Conservation (phyloP, 2,797 vertebrate genomes). For the Trachops cirrhosus region DNA sequence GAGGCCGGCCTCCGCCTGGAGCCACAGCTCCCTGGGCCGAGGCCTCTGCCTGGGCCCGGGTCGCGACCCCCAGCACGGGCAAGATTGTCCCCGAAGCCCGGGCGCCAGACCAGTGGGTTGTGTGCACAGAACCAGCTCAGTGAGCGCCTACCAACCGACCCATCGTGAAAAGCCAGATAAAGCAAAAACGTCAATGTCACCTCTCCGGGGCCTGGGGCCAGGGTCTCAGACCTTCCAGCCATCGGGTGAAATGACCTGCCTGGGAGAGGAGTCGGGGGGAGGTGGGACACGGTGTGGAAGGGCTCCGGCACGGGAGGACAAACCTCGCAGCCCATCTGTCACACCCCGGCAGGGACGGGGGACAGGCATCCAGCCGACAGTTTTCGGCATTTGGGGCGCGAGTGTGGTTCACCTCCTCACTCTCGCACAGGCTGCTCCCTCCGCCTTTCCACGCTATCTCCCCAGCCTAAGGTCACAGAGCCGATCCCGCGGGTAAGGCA, state of each 20-base stretch:
- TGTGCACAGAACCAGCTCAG: background rate
- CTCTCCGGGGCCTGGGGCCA: background rate
- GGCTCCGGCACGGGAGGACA: accelerated
- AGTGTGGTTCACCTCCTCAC: too few relatives aligned
- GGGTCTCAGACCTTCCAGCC: background rate
- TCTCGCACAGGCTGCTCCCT: background rate
- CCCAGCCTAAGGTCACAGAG: background rate
- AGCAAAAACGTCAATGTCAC: accelerated
- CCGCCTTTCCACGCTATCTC: accelerated
- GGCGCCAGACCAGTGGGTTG: background rate
- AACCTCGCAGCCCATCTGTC: accelerated
- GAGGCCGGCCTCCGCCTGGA: background rate
- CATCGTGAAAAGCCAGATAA: background rate
- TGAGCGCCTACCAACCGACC: accelerated
- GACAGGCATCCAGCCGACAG: accelerated
- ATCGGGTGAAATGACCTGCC: too few relatives aligned
- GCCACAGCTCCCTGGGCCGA: background rate
- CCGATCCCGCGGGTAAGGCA: accelerated
- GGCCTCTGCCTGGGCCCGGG: background rate
- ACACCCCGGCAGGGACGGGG: background rate
- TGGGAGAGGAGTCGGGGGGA: background rate
- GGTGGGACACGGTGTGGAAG: accelerated
- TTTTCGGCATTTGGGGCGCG: accelerated
- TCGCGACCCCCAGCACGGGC: background rate
- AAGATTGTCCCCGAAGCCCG: accelerated